phyloP scores from a whole-genome alignment of 2,797 vertebrate species.

The Microctenopoma lineatum region DNA sequence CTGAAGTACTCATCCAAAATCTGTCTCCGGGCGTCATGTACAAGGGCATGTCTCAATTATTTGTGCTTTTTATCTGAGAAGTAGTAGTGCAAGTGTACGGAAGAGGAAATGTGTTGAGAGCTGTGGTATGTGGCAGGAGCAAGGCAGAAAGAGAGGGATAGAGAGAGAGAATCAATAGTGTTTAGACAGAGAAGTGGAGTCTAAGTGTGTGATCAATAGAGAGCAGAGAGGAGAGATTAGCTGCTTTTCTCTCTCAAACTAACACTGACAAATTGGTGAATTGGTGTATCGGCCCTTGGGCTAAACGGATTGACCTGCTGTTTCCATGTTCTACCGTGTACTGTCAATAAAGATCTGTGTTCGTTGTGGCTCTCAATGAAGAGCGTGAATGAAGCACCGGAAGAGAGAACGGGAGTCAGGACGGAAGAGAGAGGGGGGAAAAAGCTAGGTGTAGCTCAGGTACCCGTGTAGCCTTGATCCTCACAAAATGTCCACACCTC shows the following conservation, averaged over 20 bases:
- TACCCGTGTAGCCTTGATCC: conserved; percentile 40
- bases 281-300: conserved; percentile 86
- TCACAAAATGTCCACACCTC: conserved; percentile 69
- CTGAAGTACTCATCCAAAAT: conserved; percentile 27
- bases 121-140: conserved; percentile 63
- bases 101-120: conserved; percentile 66
- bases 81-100: conserved; percentile 45
- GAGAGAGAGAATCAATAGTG: conserved; percentile 88
- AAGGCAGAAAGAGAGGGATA: conserved; percentile 63
- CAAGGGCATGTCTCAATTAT: conserved; percentile 42
- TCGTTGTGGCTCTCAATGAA: conserved; percentile 77
- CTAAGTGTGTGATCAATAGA: conserved; percentile 91
- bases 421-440: conserved; percentile 22
- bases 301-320: conserved; percentile 86
- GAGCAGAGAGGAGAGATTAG: conserved; percentile 86
- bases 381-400: conserved; percentile 68
- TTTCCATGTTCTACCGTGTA: conserved; percentile 83
- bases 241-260: conserved; percentile 87
- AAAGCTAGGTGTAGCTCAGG: conserved; percentile 46
- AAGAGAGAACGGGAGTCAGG: conserved; percentile 30
- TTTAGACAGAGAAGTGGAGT: conserved; percentile 91
- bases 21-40: conserved; percentile 17
- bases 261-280: conserved; percentile 87
- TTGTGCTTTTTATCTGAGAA: conserved; percentile 38
- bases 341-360: conserved; percentile 85